Conservation (phyloP, 2,888 invertebrate genomes). For the Metalampra italica region DNA sequence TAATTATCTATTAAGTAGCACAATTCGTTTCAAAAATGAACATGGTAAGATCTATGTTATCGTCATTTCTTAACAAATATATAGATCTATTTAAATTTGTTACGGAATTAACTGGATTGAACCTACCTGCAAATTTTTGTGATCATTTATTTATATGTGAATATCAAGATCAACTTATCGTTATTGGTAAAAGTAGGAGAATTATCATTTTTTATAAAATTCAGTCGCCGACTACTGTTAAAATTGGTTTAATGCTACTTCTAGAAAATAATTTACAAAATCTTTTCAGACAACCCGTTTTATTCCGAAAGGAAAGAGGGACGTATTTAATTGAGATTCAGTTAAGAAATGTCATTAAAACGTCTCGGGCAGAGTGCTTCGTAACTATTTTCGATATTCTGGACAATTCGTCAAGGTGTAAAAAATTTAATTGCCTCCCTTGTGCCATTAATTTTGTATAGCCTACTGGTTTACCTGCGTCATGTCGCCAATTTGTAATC, state of each 20-base stretch:
- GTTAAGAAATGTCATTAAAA: slow-evolving; percentile 34
- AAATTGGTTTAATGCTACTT: slow-evolving; percentile 62
- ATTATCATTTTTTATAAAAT: slow-evolving; percentile 62
- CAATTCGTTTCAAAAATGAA: slow-evolving; percentile 47
- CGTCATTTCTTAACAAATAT: slow-evolving; percentile 46
- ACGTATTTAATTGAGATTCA: slow-evolving; percentile 30
- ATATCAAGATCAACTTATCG: slow-evolving; percentile 60
- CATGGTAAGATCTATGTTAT: slow-evolving; percentile 57
- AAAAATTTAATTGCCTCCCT: slow-evolving; percentile 63
- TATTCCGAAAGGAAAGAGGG: slow-evolving; percentile 41
- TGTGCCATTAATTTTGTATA: slow-evolving; percentile 68
- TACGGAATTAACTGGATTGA: slow-evolving; percentile 46
- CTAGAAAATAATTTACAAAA: slow-evolving; percentile 72
- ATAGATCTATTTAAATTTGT: slow-evolving; percentile 55
- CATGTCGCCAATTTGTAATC: slow-evolving; percentile 26
- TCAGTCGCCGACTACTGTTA: slow-evolving; percentile 74
- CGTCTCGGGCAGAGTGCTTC: slow-evolving; percentile 57
- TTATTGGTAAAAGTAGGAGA: slow-evolving; percentile 64
- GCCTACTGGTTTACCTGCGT: slow-evolving; percentile 61
- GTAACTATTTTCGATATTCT: slow-evolving; percentile 36
- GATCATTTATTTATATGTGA: slow-evolving; percentile 51
- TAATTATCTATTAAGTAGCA: slow-evolving; percentile 46
- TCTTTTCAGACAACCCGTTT: slow-evolving; percentile 48
- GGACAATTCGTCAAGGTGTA: slow-evolving; percentile 38
- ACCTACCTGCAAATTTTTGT: slow-evolving; percentile 41